Evolutionary conservation across 2,888 invertebrate species (phyloP), one percentile per base, ranked within the genome.

Genomic region (Torymus auratus): DNA sequence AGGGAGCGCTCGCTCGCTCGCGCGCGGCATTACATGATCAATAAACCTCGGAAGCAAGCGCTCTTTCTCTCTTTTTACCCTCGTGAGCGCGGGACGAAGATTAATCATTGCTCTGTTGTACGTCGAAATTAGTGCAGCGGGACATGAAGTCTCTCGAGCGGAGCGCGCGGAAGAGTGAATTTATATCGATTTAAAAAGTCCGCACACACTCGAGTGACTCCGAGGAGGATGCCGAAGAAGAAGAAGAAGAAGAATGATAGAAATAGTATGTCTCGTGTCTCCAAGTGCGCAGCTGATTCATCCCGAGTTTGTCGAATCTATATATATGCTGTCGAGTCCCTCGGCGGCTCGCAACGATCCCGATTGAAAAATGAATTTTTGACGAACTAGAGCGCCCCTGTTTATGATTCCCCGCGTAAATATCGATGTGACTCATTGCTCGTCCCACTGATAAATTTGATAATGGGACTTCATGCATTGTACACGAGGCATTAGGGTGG

Each of bases 71-170:
- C 55, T 58, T 55, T 55, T 72, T 52, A 53, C 67, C 55, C 41
- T 41, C 41, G 41, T 41, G 41, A 41, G 41, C 20, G 53, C 28
- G 58, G 56, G 17, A 53, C 70, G 55, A 71, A 82, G 80, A 82
- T 82, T 82, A 80, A 82, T 80, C 80, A 74, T 77, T 65, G 80
- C 74, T 70, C 41, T 78, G 58, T 62, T 50, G 61, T 53, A 17
- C 60, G 15, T n/a, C 68, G 72, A 65, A 77, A 77, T 72, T 81
- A 81, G 72, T 60, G 50, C 53, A 65, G 68, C 61, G 41, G 71
- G 67, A 58, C 70, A 61, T 23, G 58, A 62, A 80, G 70, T 70
- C 53, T 75, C 74, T 68, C 72, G 7, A 10, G 41, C 7, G 41
- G 0, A 41, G 41, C 41, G 41, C 41, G 50, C 60, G 53, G 60